Evolutionary conservation across 2,113 vertebrate species (phyloP).

Genomic region (Quiscalus mexicanus): DNA sequence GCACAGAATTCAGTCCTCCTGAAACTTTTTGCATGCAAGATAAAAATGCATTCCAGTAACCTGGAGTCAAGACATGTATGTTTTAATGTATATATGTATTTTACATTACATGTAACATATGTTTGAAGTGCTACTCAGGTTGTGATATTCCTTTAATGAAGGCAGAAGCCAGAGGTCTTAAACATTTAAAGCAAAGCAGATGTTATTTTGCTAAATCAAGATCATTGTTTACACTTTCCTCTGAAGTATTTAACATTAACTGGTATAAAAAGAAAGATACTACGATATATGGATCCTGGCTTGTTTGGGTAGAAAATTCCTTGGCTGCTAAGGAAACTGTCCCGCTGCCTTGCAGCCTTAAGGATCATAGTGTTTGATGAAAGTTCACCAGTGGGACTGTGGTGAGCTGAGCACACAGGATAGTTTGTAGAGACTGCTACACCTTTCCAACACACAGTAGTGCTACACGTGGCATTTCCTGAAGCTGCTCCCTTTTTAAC

Average conservation of each 20-base stretch:
- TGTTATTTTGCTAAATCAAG: slow-evolving; percentile 27
- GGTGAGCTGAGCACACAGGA: neutral
- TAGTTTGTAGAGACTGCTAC: neutral
- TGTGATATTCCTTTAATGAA: neutral
- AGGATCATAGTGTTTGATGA: neutral
- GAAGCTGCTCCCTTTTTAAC: neutral
- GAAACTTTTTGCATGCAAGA: neutral
- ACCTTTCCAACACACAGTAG: neutral
- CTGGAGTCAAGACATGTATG: neutral
- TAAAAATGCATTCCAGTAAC: neutral
- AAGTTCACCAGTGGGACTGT: neutral
- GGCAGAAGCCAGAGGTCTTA: neutral
- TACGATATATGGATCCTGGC: neutral
- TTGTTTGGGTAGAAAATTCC: slow-evolving; percentile 22
- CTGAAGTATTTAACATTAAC: neutral
- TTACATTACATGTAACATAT: rapidly evolving
- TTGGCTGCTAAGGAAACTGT: neutral
- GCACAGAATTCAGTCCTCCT: neutral
- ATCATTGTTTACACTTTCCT: neutral
- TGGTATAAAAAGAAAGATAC: neutral
- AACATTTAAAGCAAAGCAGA: slow-evolving; percentile 18
- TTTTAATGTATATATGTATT: neutral
- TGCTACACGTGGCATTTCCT: neutral
- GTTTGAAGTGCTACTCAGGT: neutral
- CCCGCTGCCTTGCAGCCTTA: neutral